Percentiles rank a stretch among this genome's conserved stretches.
These are phyloP conservation scores for Amia ocellicauda DNA, from an alignment of 2,113 vertebrate genomes.

Conservation along the genomic window DNA sequence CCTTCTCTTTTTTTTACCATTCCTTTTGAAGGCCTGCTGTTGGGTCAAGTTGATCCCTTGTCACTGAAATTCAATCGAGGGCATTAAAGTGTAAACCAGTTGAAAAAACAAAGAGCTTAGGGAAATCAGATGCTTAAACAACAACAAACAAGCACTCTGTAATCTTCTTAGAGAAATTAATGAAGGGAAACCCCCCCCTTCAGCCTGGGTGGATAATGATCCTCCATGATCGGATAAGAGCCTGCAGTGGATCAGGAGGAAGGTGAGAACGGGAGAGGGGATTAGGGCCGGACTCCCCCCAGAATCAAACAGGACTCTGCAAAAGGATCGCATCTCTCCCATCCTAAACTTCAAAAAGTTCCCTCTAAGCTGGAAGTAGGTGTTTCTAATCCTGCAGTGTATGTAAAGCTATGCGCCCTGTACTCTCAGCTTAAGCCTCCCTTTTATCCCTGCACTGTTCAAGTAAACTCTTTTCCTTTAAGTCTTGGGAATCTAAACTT, in stretches of 20 bases:
- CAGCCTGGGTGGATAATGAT: slow-evolving; percentile 73
- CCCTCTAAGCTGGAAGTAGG: slow-evolving; percentile 74
- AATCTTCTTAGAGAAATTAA: slow-evolving; percentile 99
- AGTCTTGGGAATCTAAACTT: slow-evolving; percentile 75
- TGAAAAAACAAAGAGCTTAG: slow-evolving; percentile 99
- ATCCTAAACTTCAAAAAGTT: slow-evolving; percentile 77
- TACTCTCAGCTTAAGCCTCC: slow-evolving; percentile 49
- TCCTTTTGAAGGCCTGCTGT: slow-evolving; percentile 58
- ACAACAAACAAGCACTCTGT: slow-evolving; percentile 91
- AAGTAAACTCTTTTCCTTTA: slow-evolving; percentile 58
- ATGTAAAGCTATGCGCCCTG: slow-evolving; percentile 78
- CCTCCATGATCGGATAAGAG: slow-evolving; percentile 71
- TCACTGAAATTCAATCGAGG: slow-evolving; percentile 94
- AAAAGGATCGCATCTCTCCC: slow-evolving; percentile 76
- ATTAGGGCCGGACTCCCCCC: slow-evolving; percentile 83
- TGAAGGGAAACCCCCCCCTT: slow-evolving; percentile 82
- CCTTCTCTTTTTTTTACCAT: neutral
- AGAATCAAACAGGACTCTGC: slow-evolving; percentile 84
- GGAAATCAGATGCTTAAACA: slow-evolving; percentile 98
- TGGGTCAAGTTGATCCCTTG: slow-evolving; percentile 86
- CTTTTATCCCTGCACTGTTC: slow-evolving; percentile 72
- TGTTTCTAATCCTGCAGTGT: slow-evolving; percentile 76
- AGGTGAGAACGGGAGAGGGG: slow-evolving; percentile 87
- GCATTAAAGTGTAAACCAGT: slow-evolving; percentile 99
- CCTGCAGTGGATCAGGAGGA: slow-evolving; percentile 85